phyloP scores from a whole-genome alignment of 2,888 invertebrate genomes.

The Lamproptera curius region DNA sequence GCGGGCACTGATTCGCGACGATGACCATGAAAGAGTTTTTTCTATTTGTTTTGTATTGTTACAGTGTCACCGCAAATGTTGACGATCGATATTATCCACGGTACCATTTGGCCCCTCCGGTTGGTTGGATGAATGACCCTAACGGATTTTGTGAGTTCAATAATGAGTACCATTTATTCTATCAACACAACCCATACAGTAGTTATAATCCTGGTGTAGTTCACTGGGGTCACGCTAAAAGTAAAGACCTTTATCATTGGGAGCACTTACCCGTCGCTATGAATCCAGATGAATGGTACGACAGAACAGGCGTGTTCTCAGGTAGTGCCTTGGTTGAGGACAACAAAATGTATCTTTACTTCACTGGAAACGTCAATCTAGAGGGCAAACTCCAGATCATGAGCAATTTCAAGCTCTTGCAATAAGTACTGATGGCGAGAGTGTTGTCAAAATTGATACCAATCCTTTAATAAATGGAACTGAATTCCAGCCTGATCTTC shows the following conservation, averaged over 20 bases:
- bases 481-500: slow-evolving; percentile 54
- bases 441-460: slow-evolving; percentile 43
- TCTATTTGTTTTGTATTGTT: slow-evolving; percentile 32
- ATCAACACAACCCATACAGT: slow-evolving; percentile 64
- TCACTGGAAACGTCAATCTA: slow-evolving; percentile 57
- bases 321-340: slow-evolving; percentile 65
- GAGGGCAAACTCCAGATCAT: slow-evolving; percentile 41
- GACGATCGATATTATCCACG: slow-evolving; percentile 44
- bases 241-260: slow-evolving; percentile 68
- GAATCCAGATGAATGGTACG: slow-evolving; percentile 57
- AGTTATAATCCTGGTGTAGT: slow-evolving; percentile 51
- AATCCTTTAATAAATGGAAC: slow-evolving; percentile 54
- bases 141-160: slow-evolving; percentile 66
- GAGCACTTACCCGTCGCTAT: slow-evolving; percentile 62
- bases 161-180: slow-evolving; percentile 67
- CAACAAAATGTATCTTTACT: slow-evolving; percentile 49
- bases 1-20: not conserved
- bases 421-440: slow-evolving; percentile 50
- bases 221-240: slow-evolving; percentile 74
- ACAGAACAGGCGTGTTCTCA: slow-evolving; percentile 61
- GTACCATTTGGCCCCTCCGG: slow-evolving; percentile 51
- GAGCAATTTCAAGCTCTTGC: slow-evolving; percentile 54
- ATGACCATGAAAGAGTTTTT: slow-evolving; percentile 22
- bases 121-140: slow-evolving; percentile 77
- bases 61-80: slow-evolving; percentile 28